These are phyloP conservation scores for Meloidogyne floridensis DNA, from an alignment of 1,140 invertebrate genomes.

Conservation along the genomic window DNA sequence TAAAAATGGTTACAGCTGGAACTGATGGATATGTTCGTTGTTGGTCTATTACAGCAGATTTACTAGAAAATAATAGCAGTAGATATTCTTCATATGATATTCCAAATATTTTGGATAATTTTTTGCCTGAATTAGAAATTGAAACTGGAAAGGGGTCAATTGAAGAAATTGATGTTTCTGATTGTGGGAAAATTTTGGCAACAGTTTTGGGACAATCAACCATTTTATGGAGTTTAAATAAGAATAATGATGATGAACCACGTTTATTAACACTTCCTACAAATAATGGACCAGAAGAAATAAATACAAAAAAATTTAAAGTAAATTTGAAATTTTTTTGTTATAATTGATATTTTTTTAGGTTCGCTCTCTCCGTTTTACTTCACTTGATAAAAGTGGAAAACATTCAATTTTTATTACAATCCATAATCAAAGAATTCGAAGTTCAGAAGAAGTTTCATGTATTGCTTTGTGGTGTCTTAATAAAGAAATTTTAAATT, in stretches of 20 bases:
- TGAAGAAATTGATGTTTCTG: conserved; percentile 37
- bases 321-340: neutral
- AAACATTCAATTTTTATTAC: conserved; percentile 29
- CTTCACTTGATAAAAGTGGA: conserved; percentile 24
- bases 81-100: neutral
- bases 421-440: conserved; percentile 36
- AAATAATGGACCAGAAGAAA: conserved; percentile 2
- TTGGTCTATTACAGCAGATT: conserved; percentile 15
- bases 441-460: conserved; percentile 36
- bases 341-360: conserved; percentile 8
- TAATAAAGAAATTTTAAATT: conserved; percentile 28
- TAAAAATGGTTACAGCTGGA: conserved; percentile 33
- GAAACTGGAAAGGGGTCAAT: conserved; percentile 18
- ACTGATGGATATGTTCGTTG: conserved; percentile 33
- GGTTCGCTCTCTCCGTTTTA: conserved; percentile 42
- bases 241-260: conserved; percentile 6
- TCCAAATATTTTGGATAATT: neutral
- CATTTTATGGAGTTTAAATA: conserved; percentile 24
- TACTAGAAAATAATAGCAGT: conserved; percentile 9
- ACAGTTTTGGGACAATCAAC: conserved; percentile 24
- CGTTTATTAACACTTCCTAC: conserved; percentile 4
- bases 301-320: conserved; percentile 22
- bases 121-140: conserved; percentile 34
- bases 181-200: conserved; percentile 28
- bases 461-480: conserved; percentile 32